phyloP scores from a whole-genome alignment of 2,113 vertebrate genomes.

The Serinus canaria region DNA sequence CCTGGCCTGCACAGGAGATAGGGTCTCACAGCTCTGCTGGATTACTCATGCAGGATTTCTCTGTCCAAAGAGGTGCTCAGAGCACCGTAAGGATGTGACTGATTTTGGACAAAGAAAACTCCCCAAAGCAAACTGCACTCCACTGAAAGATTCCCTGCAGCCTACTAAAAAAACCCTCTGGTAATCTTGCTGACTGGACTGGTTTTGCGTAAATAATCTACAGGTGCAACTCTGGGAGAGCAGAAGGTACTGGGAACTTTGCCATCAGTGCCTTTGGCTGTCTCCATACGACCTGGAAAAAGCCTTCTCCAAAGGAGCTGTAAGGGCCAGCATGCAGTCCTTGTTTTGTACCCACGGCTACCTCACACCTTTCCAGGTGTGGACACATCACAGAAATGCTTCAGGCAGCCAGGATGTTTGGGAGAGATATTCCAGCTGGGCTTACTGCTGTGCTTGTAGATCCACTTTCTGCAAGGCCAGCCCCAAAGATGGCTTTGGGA shows the following conservation, averaged over 20 bases:
- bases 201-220: background rate
- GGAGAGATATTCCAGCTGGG: background rate
- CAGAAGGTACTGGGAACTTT: slow-evolving; percentile 10
- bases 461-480: background rate
- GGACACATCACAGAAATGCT: background rate
- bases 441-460: background rate
- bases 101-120: background rate
- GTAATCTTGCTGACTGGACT: background rate
- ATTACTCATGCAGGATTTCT: background rate
- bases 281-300: background rate
- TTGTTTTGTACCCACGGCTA: background rate
- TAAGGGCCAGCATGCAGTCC: background rate
- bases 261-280: background rate
- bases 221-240: background rate
- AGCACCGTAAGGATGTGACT: background rate
- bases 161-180: background rate
- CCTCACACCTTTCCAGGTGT: background rate
- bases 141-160: background rate
- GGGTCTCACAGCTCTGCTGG: background rate
- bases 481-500: background rate
- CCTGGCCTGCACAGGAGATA: background rate
- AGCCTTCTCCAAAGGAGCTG: background rate
- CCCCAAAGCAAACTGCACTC: background rate
- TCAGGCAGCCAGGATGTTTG: background rate
- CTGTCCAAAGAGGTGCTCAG: background rate